Percentiles rank a stretch among this genome's conserved stretches.
phyloP scores from a whole-genome alignment of 1,140 invertebrate genomes.

The Cyclargus thomasi region DNA sequence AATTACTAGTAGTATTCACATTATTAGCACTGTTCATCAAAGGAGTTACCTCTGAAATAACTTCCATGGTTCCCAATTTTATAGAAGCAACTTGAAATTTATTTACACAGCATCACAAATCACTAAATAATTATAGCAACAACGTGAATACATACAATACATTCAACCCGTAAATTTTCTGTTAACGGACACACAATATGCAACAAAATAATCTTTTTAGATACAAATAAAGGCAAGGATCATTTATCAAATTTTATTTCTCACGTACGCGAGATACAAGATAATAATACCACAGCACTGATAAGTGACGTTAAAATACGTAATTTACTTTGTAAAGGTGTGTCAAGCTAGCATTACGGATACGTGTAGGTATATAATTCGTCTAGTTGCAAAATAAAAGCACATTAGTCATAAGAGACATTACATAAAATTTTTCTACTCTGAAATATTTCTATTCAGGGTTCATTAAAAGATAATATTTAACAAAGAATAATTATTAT shows the following conservation, averaged over 20 bases:
- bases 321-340: not conserved
- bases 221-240: conserved; percentile 15
- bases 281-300: conserved; percentile 23
- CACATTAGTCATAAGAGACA: too few relatives aligned
- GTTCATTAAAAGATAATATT: conserved; percentile 23
- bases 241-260: conserved; percentile 37
- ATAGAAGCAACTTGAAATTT: too few relatives aligned
- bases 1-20: conserved; percentile 6
- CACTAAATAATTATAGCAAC: too few relatives aligned
- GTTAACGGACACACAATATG: not conserved
- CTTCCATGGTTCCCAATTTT: not conserved
- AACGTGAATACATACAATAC: too few relatives aligned
- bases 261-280: conserved; percentile 36
- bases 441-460: too few relatives aligned
- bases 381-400: not conserved
- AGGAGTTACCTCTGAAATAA: conserved; percentile 1
- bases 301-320: conserved; percentile 13
- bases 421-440: too few relatives aligned
- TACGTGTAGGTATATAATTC: too few relatives aligned
- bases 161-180: not conserved
- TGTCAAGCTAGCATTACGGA: not conserved
- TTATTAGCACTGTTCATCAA: conserved; percentile 6
- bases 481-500: conserved; percentile 30
- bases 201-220: not conserved
- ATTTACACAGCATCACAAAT: too few relatives aligned